Conservation (phyloP, 2,113 vertebrate species). For the Numenius arquata region DNA sequence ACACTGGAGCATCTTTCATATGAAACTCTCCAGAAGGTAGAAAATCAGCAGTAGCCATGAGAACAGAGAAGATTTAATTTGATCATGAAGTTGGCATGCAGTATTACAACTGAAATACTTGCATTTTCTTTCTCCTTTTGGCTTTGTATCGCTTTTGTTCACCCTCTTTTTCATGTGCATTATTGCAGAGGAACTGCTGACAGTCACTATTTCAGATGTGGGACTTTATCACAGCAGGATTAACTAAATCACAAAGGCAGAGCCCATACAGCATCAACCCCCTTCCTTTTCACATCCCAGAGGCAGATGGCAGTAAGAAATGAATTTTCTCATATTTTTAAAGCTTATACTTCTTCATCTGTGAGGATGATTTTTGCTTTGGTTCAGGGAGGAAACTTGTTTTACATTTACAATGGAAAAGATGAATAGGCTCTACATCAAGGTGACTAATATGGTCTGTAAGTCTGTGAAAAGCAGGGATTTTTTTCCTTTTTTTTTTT, state of each 20-base stretch:
- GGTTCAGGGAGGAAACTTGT: neutral
- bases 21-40: neutral
- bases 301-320: conserved; percentile 51
- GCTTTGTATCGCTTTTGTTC: conserved; percentile 1
- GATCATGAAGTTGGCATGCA: neutral
- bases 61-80: neutral
- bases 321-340: neutral
- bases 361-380: neutral
- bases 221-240: conserved; percentile 42
- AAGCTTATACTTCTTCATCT: neutral
- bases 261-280: neutral
- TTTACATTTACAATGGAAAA: neutral
- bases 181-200: conserved; percentile 18
- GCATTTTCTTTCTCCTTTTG: neutral
- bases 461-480: neutral
- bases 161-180: neutral
- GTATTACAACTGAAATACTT: neutral
- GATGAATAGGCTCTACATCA: neutral
- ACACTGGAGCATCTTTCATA: neutral
- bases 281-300: conserved; percentile 14
- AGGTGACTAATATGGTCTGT: neutral
- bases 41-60: neutral
- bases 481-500: neutral
- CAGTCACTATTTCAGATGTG: neutral
- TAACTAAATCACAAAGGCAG: conserved; percentile 21